These are phyloP conservation scores for Helobdella robusta DNA, from an alignment of 2,888 invertebrate genomes.

Conservation along the genomic window DNA sequence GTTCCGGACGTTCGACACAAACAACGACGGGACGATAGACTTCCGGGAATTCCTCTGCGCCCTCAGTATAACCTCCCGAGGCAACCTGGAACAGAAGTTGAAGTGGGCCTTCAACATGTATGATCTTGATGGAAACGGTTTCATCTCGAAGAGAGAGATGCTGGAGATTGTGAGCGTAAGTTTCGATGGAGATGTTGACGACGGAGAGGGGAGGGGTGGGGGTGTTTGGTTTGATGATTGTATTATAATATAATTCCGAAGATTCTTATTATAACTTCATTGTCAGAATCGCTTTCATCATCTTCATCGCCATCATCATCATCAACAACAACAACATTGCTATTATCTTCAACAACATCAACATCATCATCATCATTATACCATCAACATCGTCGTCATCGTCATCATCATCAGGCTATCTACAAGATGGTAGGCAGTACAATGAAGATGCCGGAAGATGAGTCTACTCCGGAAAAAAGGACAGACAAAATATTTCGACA, in stretches of 20 bases:
- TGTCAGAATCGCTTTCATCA: too few species aligned
- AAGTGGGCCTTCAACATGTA: slow-evolving; percentile 99
- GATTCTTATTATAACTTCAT: background rate
- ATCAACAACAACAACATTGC: background rate
- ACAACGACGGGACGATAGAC: slow-evolving; percentile 92
- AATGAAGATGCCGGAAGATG: slow-evolving; percentile 99
- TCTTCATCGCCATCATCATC: background rate
- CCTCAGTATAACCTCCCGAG: slow-evolving; percentile 88
- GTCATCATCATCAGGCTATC: slow-evolving; percentile 65
- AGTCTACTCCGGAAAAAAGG: slow-evolving; percentile 92
- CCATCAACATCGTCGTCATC: background rate
- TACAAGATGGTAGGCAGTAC: slow-evolving; percentile 99
- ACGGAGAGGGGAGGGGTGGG: background rate
- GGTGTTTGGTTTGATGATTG: background rate
- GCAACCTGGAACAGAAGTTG: slow-evolving; percentile 91
- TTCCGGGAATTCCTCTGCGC: slow-evolving; percentile 96
- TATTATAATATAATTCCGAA: background rate
- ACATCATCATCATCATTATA: background rate
- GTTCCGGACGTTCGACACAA: slow-evolving; percentile 72
- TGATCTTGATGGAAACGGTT: slow-evolving; percentile 94
- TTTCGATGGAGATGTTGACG: background rate
- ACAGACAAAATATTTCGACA: slow-evolving; percentile 98
- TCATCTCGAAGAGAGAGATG: slow-evolving; percentile 95
- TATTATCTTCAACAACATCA: background rate
- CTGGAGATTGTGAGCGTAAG: slow-evolving; percentile 85